Conservation (phyloP, 2,888 invertebrate genomes). For the Diaphora mendica region DNA sequence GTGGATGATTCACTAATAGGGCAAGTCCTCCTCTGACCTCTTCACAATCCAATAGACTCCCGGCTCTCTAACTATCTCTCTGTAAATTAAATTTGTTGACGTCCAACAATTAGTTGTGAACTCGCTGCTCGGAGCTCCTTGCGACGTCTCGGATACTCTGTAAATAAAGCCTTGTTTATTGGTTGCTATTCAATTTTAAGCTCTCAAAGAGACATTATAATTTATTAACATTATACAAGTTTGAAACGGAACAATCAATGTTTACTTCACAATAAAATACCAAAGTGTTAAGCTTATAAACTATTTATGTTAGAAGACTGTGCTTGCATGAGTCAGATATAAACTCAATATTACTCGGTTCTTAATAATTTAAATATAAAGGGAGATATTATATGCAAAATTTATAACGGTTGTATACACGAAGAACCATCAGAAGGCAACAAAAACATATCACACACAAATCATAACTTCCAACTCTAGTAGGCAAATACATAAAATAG, state of each 20-base stretch:
- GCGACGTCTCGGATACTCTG: constrained; percentile 14
- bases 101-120: constrained; percentile 27
- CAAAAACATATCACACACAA: neutral
- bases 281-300: neutral
- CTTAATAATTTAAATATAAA: too few species aligned
- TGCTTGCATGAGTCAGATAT: too few species aligned
- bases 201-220: constrained; percentile 5
- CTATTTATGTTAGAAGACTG: neutral
- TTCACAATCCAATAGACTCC: neutral
- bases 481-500: constrained; percentile 16
- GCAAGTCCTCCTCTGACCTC: neutral
- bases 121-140: constrained; percentile 2
- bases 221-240: neutral
- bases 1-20: constrained; percentile 7
- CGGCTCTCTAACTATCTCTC: constrained; percentile 15
- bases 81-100: constrained; percentile 40
- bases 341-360: too few species aligned
- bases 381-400: neutral
- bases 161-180: constrained; percentile 13
- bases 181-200: neutral
- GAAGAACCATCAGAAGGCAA: neutral
- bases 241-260: neutral
- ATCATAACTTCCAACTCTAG: neutral
- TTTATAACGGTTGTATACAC: neutral
- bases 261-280: neutral